These are phyloP conservation scores for Archips crataeganus DNA, from an alignment of 2,888 invertebrate species.

Conservation along the genomic window DNA sequence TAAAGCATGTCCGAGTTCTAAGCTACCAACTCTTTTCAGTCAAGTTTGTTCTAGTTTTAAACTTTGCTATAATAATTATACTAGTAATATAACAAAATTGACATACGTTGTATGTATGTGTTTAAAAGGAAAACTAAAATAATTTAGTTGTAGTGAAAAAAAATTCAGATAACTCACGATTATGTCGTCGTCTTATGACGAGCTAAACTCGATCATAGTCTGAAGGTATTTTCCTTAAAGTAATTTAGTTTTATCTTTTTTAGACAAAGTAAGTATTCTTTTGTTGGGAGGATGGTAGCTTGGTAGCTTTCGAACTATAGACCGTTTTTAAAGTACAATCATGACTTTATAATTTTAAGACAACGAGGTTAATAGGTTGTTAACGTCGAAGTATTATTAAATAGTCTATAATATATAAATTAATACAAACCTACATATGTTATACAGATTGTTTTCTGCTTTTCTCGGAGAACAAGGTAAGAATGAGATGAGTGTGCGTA, in stretches of 20 bases:
- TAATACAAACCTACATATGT: conserved; percentile 29
- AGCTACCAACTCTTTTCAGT: conserved; percentile 11
- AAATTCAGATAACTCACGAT: too few relatives aligned
- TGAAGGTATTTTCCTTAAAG: too few relatives aligned
- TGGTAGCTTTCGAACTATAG: conserved; percentile 13
- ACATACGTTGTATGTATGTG: too few relatives aligned
- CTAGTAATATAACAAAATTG: too few relatives aligned
- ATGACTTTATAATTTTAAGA: conserved; percentile 40
- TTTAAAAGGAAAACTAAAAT: too few relatives aligned
- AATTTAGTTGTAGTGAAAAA: too few relatives aligned
- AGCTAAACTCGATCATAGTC: too few relatives aligned
- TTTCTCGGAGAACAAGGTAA: neutral
- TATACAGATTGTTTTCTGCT: neutral
- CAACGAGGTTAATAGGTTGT: conserved; percentile 39
- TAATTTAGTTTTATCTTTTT: too few relatives aligned
- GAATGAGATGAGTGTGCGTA: neutral
- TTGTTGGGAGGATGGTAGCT: neutral
- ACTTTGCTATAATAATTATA: neutral
- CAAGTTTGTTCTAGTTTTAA: neutral
- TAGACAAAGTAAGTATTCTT: too few relatives aligned
- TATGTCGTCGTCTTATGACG: too few relatives aligned
- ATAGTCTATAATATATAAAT: conserved; percentile 22
- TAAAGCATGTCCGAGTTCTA: conserved; percentile 24
- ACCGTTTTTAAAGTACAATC: conserved; percentile 27
- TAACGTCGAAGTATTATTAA: conserved; percentile 37